These are phyloP conservation scores for Centroberyx gerrardi DNA, from an alignment of 2,797 vertebrate species.

Conservation along the genomic window DNA sequence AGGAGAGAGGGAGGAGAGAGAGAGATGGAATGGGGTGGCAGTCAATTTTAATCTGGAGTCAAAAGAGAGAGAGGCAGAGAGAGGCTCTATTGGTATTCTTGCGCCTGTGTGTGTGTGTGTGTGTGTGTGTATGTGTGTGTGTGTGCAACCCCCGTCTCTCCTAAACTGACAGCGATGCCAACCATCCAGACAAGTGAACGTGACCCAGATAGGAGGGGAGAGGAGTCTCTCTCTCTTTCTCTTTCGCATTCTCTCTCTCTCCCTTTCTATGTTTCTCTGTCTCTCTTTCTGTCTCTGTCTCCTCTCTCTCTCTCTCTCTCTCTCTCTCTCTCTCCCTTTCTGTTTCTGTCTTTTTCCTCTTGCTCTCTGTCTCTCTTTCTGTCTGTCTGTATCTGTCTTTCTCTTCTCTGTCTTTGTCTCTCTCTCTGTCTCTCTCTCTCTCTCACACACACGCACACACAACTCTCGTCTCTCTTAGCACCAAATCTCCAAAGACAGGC, in stretches of 20 bases:
- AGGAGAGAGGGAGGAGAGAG: slow-evolving; percentile 37
- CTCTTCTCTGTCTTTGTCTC: neutral
- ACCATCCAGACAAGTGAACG: slow-evolving; percentile 71
- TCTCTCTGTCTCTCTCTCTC: neutral
- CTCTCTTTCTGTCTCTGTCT: no score
- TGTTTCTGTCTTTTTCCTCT: neutral
- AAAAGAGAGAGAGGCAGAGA: slow-evolving; percentile 47
- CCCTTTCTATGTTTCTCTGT: neutral
- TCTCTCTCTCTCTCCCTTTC: neutral
- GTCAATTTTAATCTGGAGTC: slow-evolving; percentile 79
- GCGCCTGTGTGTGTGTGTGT: slow-evolving; percentile 37
- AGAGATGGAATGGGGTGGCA: slow-evolving; percentile 64
- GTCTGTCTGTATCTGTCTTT: neutral
- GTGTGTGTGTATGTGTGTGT: slow-evolving; percentile 25
- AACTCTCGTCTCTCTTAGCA: slow-evolving; percentile 30
- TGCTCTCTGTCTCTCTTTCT: neutral
- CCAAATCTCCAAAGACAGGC: slow-evolving; percentile 53
- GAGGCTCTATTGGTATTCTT: slow-evolving; percentile 32
- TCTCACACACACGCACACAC: neutral
- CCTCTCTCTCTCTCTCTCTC: neutral
- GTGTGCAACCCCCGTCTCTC: slow-evolving; percentile 17
- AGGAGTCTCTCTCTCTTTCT: slow-evolving; percentile 13
- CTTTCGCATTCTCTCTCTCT: neutral
- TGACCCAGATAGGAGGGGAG: slow-evolving; percentile 73
- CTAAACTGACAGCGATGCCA: slow-evolving; percentile 70